These are phyloP conservation scores for Chelonoidis abingdonii DNA, from an alignment of 2,113 vertebrate species.

Conservation along the genomic window DNA sequence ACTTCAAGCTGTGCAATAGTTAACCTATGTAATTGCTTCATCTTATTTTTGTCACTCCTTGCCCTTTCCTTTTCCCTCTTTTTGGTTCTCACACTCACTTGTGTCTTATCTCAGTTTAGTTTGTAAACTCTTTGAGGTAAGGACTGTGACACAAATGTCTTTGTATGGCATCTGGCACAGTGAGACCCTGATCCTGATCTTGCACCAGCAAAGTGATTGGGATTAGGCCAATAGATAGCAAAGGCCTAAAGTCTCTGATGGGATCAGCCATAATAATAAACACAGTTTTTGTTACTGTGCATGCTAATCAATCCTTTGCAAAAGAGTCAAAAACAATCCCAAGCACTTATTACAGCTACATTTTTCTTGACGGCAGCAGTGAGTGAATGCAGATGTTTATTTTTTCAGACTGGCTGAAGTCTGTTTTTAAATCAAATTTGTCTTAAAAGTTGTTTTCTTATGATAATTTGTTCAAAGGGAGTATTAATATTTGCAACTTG, in stretches of 20 bases:
- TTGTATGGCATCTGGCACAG: neutral
- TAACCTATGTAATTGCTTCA: neutral
- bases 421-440: neutral
- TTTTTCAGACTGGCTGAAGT: neutral
- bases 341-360: neutral
- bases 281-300: neutral
- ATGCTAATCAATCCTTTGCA: neutral
- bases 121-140: neutral
- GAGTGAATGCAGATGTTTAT: neutral
- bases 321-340: neutral
- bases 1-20: neutral
- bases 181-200: neutral
- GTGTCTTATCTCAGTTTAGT: neutral
- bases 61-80: neutral
- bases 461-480: fast-evolving
- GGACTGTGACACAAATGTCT: neutral
- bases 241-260: neutral
- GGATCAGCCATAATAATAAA: neutral
- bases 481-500: fast-evolving
- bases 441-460: neutral
- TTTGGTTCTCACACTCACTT: neutral
- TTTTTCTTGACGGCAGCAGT: neutral
- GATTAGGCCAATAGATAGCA: neutral
- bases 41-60: neutral
- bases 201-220: neutral